Percentiles rank a stretch among this genome's conserved stretches.
phyloP scores from a whole-genome alignment of 2,888 invertebrate genomes.

The Nymphalis urticae region DNA sequence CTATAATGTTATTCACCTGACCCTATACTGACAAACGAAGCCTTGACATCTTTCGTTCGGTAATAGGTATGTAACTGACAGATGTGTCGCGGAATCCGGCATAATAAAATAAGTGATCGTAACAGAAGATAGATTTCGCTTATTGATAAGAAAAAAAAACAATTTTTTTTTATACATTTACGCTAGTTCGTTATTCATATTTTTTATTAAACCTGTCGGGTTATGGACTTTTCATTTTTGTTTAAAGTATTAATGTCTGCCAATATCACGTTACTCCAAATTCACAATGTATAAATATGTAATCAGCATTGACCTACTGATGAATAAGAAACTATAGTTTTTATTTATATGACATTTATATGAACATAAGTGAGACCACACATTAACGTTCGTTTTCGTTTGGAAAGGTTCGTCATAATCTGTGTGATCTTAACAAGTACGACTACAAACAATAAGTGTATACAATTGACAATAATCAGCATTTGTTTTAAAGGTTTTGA shows the following conservation, averaged over 20 bases:
- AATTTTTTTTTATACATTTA: background rate
- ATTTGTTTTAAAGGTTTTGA: constrained; percentile 20
- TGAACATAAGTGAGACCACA: constrained; percentile 16
- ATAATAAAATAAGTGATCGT: constrained; percentile 26
- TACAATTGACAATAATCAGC: constrained; percentile 19
- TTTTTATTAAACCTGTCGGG: constrained; percentile 27
- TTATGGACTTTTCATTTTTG: constrained; percentile 39
- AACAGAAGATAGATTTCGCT: background rate
- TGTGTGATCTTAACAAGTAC: constrained; percentile 7
- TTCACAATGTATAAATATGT: constrained; percentile 43
- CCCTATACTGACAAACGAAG: constrained; percentile 38
- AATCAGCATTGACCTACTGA: constrained; percentile 57
- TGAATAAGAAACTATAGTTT: constrained; percentile 28
- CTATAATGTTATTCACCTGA: constrained; percentile 46
- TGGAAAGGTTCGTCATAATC: constrained; percentile 13
- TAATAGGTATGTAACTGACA: constrained; percentile 40
- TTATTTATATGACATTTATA: constrained; percentile 27
- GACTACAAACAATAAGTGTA: constrained; percentile 7
- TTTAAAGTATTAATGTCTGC: constrained; percentile 39
- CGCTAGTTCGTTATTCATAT: constrained; percentile 16
- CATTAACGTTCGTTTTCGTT: constrained; percentile 2
- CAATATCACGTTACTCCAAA: constrained; percentile 41
- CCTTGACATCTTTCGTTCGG: constrained; percentile 56
- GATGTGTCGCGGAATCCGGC: constrained; percentile 42
- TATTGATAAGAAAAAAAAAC: constrained; percentile 4